Base-by-base conservation (phyloP, 2,113 vertebrate genomes). In the Pteropus alecto region DNA sequence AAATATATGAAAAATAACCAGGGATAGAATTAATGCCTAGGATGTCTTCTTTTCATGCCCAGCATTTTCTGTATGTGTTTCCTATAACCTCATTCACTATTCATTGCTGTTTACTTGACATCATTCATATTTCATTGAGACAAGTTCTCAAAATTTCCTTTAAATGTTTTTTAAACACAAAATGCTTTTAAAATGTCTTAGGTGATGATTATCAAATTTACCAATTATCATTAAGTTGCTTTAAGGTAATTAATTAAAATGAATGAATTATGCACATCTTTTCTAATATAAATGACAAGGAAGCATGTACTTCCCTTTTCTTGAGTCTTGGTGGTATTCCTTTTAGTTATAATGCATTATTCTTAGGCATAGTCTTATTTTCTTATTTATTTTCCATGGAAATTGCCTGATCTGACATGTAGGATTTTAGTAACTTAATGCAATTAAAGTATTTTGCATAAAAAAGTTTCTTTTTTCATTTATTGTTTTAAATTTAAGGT, bases 121-220 rank as follows among this genome's bases (percentile, higher is more conserved):
- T 90, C 3, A 93, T 92, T 97, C 79, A 95, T 97, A 97, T 97
- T 98, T 98, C 90, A 97, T 21, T 97, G 48, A 0, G 21, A 95
- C 58, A 97, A 91, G 73, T 38, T 93, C 74, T 97, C 78, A 96
- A 97, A 95, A 65, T 98, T 98, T 81, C 43, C 48, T 91, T 78
- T 95, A 51, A 90, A n/a, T 38, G 16, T 24, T 68, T 54, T 86
- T 77, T 28, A 83, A 96, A 95, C 24, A 41, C 14, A 89, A 95
- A 97, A 92, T 67, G n/a, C 38, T 94, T 87, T 68, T 8, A n/a
- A 96, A 96, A 76, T 88, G 9, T 91, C 51, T 24, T 81, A 38
- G 78, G 18, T 93, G 73, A 89, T 96, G 51, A 41, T 79, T 97
- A 95, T 96, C 0, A 0, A 94, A 79, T 93, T 97, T 96, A 67